Conservation (phyloP, 2,888 invertebrate genomes). For the Pterobdella sp. region DNA sequence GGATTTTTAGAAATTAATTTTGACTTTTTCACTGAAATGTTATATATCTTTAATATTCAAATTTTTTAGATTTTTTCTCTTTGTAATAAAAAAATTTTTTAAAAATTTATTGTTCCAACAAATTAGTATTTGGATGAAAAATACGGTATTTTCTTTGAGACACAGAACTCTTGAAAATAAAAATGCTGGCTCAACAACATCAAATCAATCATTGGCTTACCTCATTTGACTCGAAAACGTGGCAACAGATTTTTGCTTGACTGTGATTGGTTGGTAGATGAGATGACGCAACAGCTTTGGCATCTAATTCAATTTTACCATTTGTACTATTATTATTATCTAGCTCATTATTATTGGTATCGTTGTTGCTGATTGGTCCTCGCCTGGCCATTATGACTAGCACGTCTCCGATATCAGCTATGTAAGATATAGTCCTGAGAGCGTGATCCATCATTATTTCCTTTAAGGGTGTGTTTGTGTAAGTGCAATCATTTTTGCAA, state of each 20-base stretch:
- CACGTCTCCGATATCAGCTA: constrained; percentile 95
- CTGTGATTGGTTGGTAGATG: constrained; percentile 39
- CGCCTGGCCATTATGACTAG: constrained; percentile 96
- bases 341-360: constrained; percentile 41
- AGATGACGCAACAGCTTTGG: neutral
- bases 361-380: constrained; percentile 58
- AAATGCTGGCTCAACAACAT: neutral
- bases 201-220: constrained; percentile 50
- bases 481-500: no score
- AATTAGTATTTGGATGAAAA: no score
- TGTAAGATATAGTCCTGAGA: constrained; percentile 92
- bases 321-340: neutral
- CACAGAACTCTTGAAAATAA: no score
- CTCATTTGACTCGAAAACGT: constrained; percentile 98
- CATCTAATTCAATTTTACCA: neutral
- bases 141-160: no score
- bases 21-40: no score
- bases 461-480: no score
- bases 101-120: no score
- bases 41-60: no score
- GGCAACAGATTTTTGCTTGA: constrained; percentile 85
- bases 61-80: no score
- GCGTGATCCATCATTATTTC: constrained; percentile 99
- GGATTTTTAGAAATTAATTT: no score
- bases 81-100: no score